Percentiles rank a stretch among this genome's conserved stretches.
Evolutionary conservation across 2,888 invertebrate genomes (phyloP).

Genomic region (Orthonychiurus folsomi): DNA sequence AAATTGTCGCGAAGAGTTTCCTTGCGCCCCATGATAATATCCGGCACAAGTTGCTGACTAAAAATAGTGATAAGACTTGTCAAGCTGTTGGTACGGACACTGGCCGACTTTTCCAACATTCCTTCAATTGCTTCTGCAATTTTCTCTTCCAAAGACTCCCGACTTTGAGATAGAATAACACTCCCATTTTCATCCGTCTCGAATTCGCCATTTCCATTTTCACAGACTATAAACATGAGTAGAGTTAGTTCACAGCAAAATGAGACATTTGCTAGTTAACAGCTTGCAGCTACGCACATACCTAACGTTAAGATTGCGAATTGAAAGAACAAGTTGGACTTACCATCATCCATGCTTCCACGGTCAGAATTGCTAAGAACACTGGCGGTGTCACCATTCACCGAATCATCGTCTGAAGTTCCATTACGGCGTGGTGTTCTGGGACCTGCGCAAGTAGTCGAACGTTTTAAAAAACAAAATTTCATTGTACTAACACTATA

Average conservation of each 20-base stretch:
- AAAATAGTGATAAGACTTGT: slow-evolving; percentile 25
- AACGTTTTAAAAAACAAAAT: no score
- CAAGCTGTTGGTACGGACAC: slow-evolving; percentile 42
- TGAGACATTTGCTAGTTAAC: no score
- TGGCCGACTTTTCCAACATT: slow-evolving; percentile 76
- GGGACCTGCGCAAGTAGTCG: neutral
- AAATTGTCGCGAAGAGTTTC: slow-evolving; percentile 37
- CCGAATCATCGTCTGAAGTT: slow-evolving; percentile 36
- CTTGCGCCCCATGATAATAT: slow-evolving; percentile 28
- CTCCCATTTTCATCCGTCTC: slow-evolving; percentile 30
- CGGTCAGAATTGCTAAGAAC: slow-evolving; percentile 37
- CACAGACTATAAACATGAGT: slow-evolving; percentile 17
- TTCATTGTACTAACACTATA: no score
- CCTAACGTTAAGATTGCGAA: neutral
- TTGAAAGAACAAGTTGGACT: no score
- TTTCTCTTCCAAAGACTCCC: slow-evolving; percentile 73
- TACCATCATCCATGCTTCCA: slow-evolving; percentile 36
- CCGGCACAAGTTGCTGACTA: slow-evolving; percentile 36
- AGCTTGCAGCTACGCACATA: no score
- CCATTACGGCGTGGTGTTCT: slow-evolving; percentile 7
- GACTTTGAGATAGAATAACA: slow-evolving; percentile 14
- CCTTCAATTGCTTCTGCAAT: slow-evolving; percentile 78
- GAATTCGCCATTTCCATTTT: slow-evolving; percentile 33
- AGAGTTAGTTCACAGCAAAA: slow-evolving; percentile 1
- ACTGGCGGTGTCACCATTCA: slow-evolving; percentile 35